Evolutionary conservation across 2,113 vertebrate genomes (phyloP).

Genomic region (Columba janthina): DNA sequence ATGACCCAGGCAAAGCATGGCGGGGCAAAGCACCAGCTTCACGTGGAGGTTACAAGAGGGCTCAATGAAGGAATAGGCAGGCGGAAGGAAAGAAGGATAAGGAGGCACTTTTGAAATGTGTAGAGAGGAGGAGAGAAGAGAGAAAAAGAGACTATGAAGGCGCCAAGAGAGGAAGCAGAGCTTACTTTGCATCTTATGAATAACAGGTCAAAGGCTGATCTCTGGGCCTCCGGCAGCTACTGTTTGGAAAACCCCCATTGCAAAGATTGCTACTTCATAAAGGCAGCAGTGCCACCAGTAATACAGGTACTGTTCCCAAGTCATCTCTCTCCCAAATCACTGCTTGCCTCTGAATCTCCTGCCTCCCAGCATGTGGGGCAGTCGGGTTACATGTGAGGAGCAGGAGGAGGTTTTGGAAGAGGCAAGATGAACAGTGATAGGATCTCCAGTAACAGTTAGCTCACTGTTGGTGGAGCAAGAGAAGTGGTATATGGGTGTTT

Average conservation of each 20-base stretch:
- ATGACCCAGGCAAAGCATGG: background rate
- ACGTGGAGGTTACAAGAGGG: background rate
- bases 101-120: background rate
- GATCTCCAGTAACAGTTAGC: background rate
- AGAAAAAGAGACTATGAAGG: background rate
- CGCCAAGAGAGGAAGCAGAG: background rate
- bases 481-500: background rate
- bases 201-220: background rate
- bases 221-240: background rate
- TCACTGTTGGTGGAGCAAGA: background rate
- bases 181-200: background rate
- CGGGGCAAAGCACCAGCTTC: background rate
- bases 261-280: background rate
- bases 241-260: background rate
- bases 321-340: background rate
- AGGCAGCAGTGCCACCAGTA: background rate
- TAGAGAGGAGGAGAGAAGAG: background rate
- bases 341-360: background rate
- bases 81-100: background rate
- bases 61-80: background rate
- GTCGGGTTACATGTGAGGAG: background rate
- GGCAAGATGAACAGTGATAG: background rate
- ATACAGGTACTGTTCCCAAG: background rate
- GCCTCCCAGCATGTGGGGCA: background rate
- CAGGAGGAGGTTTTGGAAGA: background rate